Evolutionary conservation across 2,113 vertebrate species (phyloP).

Genomic region (Muscicapa adusta): DNA sequence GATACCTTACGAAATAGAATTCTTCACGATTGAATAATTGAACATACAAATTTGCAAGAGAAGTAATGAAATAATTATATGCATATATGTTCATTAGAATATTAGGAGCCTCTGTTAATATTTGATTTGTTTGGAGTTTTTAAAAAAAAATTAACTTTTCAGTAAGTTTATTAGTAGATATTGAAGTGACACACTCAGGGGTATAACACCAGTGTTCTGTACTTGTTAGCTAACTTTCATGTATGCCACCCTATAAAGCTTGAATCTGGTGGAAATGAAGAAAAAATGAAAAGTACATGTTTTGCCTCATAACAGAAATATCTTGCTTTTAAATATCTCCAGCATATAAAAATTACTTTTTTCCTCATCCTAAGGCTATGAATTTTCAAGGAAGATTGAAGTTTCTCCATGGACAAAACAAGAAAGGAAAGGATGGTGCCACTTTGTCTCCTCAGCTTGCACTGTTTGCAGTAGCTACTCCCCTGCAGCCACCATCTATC

Average conservation of each 20-base stretch:
- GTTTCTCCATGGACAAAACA: slow-evolving; percentile 84
- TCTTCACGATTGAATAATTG: not conserved
- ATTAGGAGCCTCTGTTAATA: not conserved
- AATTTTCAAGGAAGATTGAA: slow-evolving; percentile 86
- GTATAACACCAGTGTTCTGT: not conserved
- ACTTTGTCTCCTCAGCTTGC: slow-evolving; percentile 78
- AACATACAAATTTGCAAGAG: not conserved
- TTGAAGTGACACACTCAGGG: not conserved
- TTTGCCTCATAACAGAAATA: not conserved
- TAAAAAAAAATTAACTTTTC: not conserved
- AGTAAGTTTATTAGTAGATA: not conserved
- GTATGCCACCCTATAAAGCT: not conserved
- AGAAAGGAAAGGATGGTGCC: slow-evolving; percentile 78
- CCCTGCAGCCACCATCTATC: slow-evolving; percentile 82
- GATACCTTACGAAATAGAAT: not conserved
- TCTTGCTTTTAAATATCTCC: not conserved
- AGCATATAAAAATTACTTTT: not conserved
- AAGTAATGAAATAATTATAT: not conserved
- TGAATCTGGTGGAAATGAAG: not conserved
- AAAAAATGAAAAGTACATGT: not conserved
- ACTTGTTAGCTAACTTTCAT: not conserved
- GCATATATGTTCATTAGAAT: not conserved
- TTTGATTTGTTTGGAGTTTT: not conserved
- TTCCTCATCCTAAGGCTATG: slow-evolving; percentile 74
- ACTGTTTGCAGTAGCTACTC: slow-evolving; percentile 82